Evolutionary conservation across 2,113 vertebrate species (phyloP).

Genomic region (Erythrocercus mccallii): DNA sequence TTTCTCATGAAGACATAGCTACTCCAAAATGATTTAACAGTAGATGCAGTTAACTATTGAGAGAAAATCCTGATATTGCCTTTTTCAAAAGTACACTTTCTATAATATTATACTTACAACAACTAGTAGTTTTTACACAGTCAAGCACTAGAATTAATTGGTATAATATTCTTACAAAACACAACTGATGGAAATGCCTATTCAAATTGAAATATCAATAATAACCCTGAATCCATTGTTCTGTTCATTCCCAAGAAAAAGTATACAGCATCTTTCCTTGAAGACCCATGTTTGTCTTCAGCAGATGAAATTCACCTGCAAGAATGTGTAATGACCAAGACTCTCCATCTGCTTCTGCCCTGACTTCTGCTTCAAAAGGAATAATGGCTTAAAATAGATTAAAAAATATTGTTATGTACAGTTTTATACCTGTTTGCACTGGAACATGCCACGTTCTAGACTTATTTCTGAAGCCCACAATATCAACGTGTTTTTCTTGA

Average conservation of each 20-base stretch:
- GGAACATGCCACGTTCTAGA: background rate
- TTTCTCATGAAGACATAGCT: background rate
- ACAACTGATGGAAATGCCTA: background rate
- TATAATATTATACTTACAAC: background rate
- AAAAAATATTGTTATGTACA: too few relatives aligned
- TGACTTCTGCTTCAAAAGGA: background rate
- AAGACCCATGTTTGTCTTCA: background rate
- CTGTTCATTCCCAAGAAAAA: background rate
- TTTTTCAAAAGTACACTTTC: background rate
- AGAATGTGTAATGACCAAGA: background rate
- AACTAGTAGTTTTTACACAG: background rate
- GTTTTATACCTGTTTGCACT: too few relatives aligned
- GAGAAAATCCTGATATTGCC: background rate
- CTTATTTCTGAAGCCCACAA: background rate
- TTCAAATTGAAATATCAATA: background rate
- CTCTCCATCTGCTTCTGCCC: background rate
- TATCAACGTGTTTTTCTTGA: background rate
- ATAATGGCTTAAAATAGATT: background rate
- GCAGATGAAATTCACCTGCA: background rate
- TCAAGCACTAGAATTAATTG: background rate
- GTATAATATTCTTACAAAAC: background rate
- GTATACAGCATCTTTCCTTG: background rate
- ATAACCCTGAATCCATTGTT: background rate
- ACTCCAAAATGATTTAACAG: background rate
- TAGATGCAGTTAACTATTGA: background rate